These are phyloP conservation scores for Haliaeetus leucogaster DNA, from an alignment of 2,113 vertebrate species.

Conservation along the genomic window DNA sequence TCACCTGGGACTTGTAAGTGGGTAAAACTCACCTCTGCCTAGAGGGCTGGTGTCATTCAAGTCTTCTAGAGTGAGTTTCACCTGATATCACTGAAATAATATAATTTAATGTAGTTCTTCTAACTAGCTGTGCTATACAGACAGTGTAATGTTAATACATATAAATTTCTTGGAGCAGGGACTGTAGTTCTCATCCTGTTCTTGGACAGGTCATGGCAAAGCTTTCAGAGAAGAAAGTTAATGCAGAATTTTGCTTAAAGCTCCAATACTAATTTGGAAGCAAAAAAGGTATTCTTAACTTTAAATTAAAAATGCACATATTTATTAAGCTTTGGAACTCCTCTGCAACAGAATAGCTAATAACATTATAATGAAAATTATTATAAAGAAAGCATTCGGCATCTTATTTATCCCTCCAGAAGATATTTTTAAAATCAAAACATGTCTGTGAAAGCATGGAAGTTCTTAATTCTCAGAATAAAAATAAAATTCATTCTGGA, in stretches of 20 bases:
- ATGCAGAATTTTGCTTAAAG: not conserved
- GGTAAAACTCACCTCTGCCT: not conserved
- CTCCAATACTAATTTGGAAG: not conserved
- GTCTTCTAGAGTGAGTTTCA: not conserved
- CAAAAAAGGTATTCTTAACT: not conserved
- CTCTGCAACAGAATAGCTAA: not conserved
- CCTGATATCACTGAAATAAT: not conserved
- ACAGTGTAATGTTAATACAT: not conserved
- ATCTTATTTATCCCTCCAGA: not conserved
- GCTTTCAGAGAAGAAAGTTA: not conserved
- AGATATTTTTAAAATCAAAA: not conserved
- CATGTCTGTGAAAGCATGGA: not conserved
- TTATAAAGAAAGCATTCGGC: not conserved
- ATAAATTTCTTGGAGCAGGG: no score
- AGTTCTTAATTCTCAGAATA: not conserved
- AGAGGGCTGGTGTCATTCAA: not conserved
- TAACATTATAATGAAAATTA: not conserved
- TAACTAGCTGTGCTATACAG: not conserved
- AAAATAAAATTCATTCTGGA: not conserved
- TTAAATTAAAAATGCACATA: not conserved
- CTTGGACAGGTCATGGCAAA: not conserved
- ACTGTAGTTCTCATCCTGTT: not conserved
- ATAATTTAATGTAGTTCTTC: not conserved
- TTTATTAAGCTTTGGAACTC: not conserved
- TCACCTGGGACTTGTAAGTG: not conserved